These are phyloP conservation scores for Ciconia maguari DNA, from an alignment of 2,113 vertebrate species.

Conservation along the genomic window DNA sequence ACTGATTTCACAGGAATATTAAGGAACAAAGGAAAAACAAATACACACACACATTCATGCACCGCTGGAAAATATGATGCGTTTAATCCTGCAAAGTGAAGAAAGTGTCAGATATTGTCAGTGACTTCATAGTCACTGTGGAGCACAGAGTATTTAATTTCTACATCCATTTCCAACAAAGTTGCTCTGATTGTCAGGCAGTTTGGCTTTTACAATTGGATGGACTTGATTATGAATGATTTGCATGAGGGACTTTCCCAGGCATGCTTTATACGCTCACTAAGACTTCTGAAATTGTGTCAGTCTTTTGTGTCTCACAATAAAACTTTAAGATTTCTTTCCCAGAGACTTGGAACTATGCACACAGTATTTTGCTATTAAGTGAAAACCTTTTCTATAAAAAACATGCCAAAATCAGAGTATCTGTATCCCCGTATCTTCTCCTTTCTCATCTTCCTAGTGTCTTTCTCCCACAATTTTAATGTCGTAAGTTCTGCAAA, in stretches of 20 bases:
- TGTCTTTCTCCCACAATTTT: slow-evolving; percentile 4
- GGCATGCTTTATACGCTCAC: slow-evolving; percentile 14
- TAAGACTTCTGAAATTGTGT: slow-evolving; percentile 21
- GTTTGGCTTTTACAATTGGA: slow-evolving; percentile 32
- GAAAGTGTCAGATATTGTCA: background rate
- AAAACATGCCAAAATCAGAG: background rate
- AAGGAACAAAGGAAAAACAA: background rate
- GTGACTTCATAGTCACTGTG: background rate
- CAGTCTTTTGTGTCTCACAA: background rate
- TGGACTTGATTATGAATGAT: background rate
- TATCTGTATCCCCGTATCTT: background rate
- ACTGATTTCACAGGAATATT: background rate
- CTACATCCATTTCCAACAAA: slow-evolving; percentile 3
- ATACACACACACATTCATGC: background rate
- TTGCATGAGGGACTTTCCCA: slow-evolving; percentile 68
- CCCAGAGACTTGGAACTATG: background rate
- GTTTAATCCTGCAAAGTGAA: background rate
- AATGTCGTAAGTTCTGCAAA: background rate
- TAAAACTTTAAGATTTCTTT: background rate
- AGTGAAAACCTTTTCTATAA: background rate
- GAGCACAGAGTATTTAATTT: slow-evolving; percentile 4
- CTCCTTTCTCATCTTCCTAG: background rate
- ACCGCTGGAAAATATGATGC: background rate
- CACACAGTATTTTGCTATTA: background rate
- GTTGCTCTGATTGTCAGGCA: slow-evolving; percentile 17